These are phyloP conservation scores for Cryptosula pallasiana DNA, from an alignment of 2,888 invertebrate genomes.

Conservation along the genomic window DNA sequence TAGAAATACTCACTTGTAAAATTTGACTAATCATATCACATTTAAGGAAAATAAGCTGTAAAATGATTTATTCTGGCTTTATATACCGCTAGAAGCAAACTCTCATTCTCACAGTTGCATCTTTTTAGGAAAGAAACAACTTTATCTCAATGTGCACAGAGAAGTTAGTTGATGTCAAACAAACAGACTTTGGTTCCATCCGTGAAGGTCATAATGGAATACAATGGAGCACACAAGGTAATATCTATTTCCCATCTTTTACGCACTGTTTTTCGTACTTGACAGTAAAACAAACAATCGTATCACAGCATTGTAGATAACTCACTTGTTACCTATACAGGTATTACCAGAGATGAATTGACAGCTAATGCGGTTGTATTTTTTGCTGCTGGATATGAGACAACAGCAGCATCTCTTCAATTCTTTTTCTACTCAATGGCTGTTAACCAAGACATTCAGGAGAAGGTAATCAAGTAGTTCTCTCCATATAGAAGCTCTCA, in stretches of 20 bases:
- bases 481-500: too few species aligned
- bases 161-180: background rate
- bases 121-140: background rate
- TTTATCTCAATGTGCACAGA: background rate
- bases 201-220: background rate
- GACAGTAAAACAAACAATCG: too few species aligned
- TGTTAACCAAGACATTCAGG: conserved; percentile 25
- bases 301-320: too few species aligned
- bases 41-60: too few species aligned
- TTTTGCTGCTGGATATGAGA: conserved; percentile 27
- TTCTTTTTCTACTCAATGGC: conserved; percentile 26
- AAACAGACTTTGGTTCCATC: background rate
- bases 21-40: too few species aligned
- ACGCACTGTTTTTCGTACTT: too few species aligned
- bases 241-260: too few species aligned
- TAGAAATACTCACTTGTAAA: too few species aligned
- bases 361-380: conserved; percentile 24
- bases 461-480: too few species aligned
- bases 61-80: too few species aligned
- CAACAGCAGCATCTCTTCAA: conserved; percentile 20
- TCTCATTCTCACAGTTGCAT: background rate
- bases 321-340: too few species aligned
- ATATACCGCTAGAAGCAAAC: too few species aligned
- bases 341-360: conserved; percentile 1
- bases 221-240: background rate